Evolutionary conservation across 2,797 vertebrate genomes (phyloP).

Genomic region (Myotis planiceps): DNA sequence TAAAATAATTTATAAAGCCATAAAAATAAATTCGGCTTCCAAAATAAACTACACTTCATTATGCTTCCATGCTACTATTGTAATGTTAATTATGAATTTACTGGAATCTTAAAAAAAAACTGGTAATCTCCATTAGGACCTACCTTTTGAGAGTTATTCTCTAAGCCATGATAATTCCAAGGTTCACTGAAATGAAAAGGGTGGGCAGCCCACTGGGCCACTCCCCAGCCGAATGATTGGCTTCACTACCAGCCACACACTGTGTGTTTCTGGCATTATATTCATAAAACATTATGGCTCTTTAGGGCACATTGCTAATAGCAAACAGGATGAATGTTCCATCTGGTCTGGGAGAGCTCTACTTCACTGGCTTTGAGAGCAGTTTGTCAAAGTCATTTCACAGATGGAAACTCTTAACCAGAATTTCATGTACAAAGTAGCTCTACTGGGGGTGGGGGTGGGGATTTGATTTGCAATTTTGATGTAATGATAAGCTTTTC

Average conservation of each 20-base stretch:
- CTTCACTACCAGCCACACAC: neutral
- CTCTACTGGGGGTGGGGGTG: neutral
- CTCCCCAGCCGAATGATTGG: neutral
- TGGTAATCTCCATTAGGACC: neutral
- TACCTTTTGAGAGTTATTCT: neutral
- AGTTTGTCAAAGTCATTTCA: neutral
- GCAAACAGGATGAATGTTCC: neutral
- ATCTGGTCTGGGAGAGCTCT: neutral
- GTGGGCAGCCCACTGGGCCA: neutral
- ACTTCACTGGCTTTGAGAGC: neutral
- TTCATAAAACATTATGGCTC: neutral
- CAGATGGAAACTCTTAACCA: neutral
- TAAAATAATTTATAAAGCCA: neutral
- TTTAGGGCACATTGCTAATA: neutral
- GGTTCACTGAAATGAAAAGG: neutral
- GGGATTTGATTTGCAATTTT: neutral
- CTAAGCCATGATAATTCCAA: neutral
- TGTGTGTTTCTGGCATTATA: neutral
- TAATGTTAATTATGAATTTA: neutral
- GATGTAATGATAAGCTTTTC: neutral
- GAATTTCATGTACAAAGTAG: neutral
- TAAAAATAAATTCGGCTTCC: neutral
- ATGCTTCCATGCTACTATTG: neutral
- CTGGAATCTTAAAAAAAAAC: neutral
- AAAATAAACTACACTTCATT: constrained; percentile 4